Percentiles rank a stretch among this genome's conserved stretches.
These are phyloP conservation scores for Eueremaeus valkanovi DNA, from an alignment of 2,888 invertebrate species.

Conservation along the genomic window DNA sequence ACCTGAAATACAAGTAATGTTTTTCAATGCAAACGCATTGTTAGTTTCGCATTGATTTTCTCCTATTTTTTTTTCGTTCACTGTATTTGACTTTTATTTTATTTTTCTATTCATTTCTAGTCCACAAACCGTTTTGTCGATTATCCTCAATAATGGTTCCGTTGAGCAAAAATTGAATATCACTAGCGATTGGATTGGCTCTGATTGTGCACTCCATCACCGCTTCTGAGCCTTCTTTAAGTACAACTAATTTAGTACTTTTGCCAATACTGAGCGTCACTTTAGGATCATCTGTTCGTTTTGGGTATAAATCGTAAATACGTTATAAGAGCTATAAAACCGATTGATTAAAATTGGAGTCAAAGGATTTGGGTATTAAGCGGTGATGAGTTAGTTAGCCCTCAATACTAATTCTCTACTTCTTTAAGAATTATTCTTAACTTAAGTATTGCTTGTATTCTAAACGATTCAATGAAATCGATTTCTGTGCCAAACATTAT, in stretches of 20 bases:
- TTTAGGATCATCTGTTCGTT: conserved; percentile 38
- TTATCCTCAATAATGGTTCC: background rate
- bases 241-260: conserved; percentile 7
- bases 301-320: too few relatives aligned
- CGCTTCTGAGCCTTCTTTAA: conserved; percentile 30
- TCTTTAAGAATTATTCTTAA: too few relatives aligned
- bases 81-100: background rate
- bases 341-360: too few relatives aligned
- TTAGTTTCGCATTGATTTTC: background rate
- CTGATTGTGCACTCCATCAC: conserved; percentile 27
- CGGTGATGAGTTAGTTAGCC: too few relatives aligned
- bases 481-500: too few relatives aligned
- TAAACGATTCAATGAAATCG: too few relatives aligned
- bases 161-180: conserved; percentile 24
- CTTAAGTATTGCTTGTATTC: too few relatives aligned
- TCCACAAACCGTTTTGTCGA: conserved; percentile 24
- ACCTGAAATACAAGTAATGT: background rate
- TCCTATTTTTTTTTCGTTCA: background rate
- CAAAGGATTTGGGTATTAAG: too few relatives aligned
- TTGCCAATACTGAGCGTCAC: conserved; percentile 35
- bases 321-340: too few relatives aligned
- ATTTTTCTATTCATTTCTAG: too few relatives aligned
- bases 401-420: too few relatives aligned
- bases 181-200: conserved; percentile 30
- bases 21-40: too few relatives aligned